phyloP scores from a whole-genome alignment of 92 coral and sea anemone genomes.

The Parazoanthus darwini region DNA sequence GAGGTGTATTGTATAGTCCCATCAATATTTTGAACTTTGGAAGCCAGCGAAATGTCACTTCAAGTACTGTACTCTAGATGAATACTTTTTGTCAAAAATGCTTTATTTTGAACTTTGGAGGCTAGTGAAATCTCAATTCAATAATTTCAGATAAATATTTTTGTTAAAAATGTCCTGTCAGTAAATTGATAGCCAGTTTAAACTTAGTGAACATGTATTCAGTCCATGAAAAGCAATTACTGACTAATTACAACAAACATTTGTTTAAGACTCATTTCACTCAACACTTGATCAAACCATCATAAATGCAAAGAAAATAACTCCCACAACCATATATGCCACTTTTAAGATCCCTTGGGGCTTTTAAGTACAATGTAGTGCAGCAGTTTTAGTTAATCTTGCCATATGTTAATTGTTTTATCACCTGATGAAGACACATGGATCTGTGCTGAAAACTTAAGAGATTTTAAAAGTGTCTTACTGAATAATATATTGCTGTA shows the following conservation, averaged over 20 bases:
- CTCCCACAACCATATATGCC: slow-evolving; percentile 4
- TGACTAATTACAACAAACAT: slow-evolving; percentile 11
- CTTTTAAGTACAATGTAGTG: slow-evolving; percentile 1
- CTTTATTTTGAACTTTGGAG: slow-evolving; percentile 13
- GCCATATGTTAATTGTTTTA: slow-evolving; percentile 1
- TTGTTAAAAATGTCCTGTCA: slow-evolving; percentile 15
- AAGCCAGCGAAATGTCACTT: no score
- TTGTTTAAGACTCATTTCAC: slow-evolving; percentile 15
- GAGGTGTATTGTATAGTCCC: slow-evolving; percentile 1
- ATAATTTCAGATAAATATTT: slow-evolving; percentile 9
- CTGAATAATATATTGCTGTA: slow-evolving; percentile 14
- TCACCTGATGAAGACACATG: slow-evolving; percentile 7
- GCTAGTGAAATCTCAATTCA: slow-evolving; percentile 15
- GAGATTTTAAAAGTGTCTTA: slow-evolving; percentile 2
- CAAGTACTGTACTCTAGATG: neutral
- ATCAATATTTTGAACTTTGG: neutral
- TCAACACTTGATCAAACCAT: slow-evolving; percentile 9
- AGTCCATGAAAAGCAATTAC: slow-evolving; percentile 15
- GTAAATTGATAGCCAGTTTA: slow-evolving; percentile 15
- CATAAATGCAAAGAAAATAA: slow-evolving; percentile 5
- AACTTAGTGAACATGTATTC: slow-evolving; percentile 15
- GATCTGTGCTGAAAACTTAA: slow-evolving; percentile 5
- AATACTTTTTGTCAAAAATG: slow-evolving; percentile 1
- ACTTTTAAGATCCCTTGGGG: slow-evolving; percentile 4
- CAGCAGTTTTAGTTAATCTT: slow-evolving; percentile 8